A percentile compares a stretch with the other conserved stretches of the same genome.
Conservation (phyloP, 1,140 invertebrate genomes). For the Ostrea edulis region DNA sequence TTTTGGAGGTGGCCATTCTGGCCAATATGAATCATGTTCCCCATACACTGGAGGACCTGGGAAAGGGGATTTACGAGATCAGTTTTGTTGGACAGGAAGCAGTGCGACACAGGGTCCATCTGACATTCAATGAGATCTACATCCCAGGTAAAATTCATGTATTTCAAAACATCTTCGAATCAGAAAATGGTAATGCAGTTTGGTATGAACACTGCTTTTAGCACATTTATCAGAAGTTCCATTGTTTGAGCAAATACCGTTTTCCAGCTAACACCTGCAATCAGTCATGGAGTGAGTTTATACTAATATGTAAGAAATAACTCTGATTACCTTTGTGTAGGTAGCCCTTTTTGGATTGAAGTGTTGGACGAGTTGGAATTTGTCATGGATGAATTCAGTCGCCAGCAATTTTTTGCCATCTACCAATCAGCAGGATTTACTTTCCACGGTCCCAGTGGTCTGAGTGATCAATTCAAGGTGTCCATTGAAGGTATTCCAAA, state of each 20-base stretch:
- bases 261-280: no score
- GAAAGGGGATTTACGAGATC: slow-evolving; percentile 96
- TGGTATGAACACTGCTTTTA: neutral
- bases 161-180: neutral
- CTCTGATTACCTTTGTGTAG: slow-evolving; percentile 59
- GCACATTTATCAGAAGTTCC: neutral
- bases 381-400: slow-evolving; percentile 51
- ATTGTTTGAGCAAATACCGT: no score
- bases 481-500: slow-evolving; percentile 80
- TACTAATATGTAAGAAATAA: neutral
- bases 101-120: slow-evolving; percentile 95
- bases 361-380: slow-evolving; percentile 73
- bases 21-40: slow-evolving; percentile 94
- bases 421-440: slow-evolving; percentile 90
- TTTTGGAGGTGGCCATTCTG: slow-evolving; percentile 97
- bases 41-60: slow-evolving; percentile 97
- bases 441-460: slow-evolving; percentile 87
- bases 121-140: slow-evolving; percentile 98
- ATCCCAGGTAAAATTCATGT: slow-evolving; percentile 86
- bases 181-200: neutral
- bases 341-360: slow-evolving; percentile 75
- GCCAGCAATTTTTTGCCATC: slow-evolving; percentile 86
- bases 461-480: slow-evolving; percentile 86
- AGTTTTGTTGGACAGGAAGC: slow-evolving; percentile 96
- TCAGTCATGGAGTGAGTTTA: no score